Evolutionary conservation across 1,140 invertebrate genomes (phyloP).

Genomic region (Phocides pigmalion): DNA sequence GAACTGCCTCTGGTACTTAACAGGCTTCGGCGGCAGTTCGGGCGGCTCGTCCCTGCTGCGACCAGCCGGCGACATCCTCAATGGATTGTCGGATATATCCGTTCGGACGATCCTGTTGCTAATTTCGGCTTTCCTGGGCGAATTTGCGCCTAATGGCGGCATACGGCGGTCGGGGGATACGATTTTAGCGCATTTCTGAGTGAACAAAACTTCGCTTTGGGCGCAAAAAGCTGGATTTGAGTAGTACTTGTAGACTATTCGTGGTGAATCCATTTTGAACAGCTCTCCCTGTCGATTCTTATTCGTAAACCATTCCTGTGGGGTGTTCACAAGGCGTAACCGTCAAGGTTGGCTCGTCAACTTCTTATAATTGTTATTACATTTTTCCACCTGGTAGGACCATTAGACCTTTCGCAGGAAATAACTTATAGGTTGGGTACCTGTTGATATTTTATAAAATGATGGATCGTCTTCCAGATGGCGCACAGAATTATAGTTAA

Average conservation of each 20-base stretch:
- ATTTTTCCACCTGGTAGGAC: conserved; percentile 14
- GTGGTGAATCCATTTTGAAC: conserved; percentile 79
- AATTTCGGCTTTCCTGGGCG: conserved; percentile 59
- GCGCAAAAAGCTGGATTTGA: conserved; percentile 91
- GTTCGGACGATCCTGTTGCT: conserved; percentile 71
- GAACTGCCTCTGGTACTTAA: conserved; percentile 64
- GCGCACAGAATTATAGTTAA: too few relatives aligned
- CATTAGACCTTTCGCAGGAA: too few relatives aligned
- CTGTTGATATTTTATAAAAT: too few relatives aligned
- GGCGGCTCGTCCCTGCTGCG: conserved; percentile 66
- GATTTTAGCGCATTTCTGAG: conserved; percentile 71
- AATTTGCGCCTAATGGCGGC: conserved; percentile 73
- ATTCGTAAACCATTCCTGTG: conserved; percentile 55
- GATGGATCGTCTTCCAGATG: too few relatives aligned
- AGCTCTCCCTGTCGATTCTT: conserved; percentile 41
- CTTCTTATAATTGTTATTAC: conserved; percentile 28
- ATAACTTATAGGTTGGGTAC: too few relatives aligned
- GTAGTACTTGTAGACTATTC: conserved; percentile 85
- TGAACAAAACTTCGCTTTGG: conserved; percentile 87
- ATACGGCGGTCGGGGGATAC: conserved; percentile 62
- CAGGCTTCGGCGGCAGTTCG: conserved; percentile 74
- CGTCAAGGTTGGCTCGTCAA: conserved; percentile 47
- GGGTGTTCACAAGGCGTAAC: conserved; percentile 60
- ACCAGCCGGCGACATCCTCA: conserved; percentile 64
- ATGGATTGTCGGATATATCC: conserved; percentile 81